A percentile compares a stretch with the other conserved stretches of the same genome.
Conservation (phyloP, 2,113 vertebrate species). For the Crypturellus undulatus region DNA sequence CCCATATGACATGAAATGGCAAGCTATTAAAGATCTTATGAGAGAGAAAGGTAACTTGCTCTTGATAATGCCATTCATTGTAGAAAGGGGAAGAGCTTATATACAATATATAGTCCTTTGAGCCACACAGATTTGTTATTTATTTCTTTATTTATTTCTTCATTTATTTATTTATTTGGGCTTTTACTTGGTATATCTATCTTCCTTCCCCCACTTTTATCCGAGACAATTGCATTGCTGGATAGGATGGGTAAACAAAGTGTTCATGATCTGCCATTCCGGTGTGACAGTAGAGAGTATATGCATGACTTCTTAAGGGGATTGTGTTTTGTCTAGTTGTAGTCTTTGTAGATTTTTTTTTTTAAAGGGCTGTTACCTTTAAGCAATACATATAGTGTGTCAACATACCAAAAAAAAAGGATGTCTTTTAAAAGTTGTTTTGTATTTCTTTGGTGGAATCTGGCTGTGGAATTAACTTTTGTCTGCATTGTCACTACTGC, state of each 20-base stretch:
- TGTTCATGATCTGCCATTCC: conserved; percentile 70
- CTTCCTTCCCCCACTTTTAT: conserved; percentile 73
- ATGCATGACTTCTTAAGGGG: conserved; percentile 80
- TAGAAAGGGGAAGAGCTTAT: conserved; percentile 25
- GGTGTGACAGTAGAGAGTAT: conserved; percentile 74
- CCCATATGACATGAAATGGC: conserved; percentile 99
- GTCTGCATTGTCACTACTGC: conserved; percentile 81
- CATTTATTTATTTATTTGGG: conserved; percentile 28
- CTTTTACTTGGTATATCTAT: conserved; percentile 71
- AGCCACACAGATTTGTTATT: conserved; percentile 76
- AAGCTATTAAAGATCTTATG: conserved; percentile 99
- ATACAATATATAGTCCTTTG: conserved; percentile 47
- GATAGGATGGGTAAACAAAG: conserved; percentile 74
- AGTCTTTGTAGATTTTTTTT: conserved; percentile 72
- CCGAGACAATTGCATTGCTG: conserved; percentile 78
- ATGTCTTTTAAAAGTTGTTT: conserved; percentile 79
- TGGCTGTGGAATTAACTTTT: conserved; percentile 81
- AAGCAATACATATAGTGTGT: conserved; percentile 76
- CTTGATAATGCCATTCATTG: conserved; percentile 27
- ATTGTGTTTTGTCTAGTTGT: conserved; percentile 80
- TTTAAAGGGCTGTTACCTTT: conserved; percentile 75
- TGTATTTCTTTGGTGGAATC: conserved; percentile 83
- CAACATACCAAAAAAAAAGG: conserved; percentile 77
- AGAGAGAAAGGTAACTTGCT: conserved; percentile 95
- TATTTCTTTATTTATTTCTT: conserved; percentile 28